Evolutionary conservation across 2,888 invertebrate species (phyloP), one percentile per base, ranked within the genome.

Genomic region (Andrena marginata): DNA sequence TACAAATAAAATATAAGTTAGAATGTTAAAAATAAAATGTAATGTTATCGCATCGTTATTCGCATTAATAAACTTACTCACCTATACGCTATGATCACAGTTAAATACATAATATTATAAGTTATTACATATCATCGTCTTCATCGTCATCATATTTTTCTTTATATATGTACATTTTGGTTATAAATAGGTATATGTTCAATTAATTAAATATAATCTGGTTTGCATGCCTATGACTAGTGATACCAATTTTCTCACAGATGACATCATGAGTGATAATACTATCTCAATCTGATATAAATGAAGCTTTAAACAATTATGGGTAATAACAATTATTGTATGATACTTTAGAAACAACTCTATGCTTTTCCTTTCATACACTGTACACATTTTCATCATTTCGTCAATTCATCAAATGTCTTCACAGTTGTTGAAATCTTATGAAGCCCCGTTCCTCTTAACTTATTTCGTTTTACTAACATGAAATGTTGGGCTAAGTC

Each of bases 21-120:
- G 20, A 82, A 79, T 77, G 74, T 83, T 77, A 78, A 74, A 87
- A 78, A 79, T 87, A 87, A 85, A 86, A 82, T 87, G 84, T 73
- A 86, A 80, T 60, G 85, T 72, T 71, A 84, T 70, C 80, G 83
- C 79, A 80, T 26, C 56, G 23, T 56, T 78, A 84, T 72, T 84
- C 85, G 79, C 82, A 81, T 82, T 86, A 89, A 91, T 92, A 90
- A 93, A 92, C 90, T 94, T 91, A 92, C 87, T 89, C 86, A 86
- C 90, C 92, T 93, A 93, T 91, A 90, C 83, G 87, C 93, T 93
- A 94, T 91, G 92, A 94, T 94, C 94, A 94, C 94, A 94, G 94
- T 93, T 94, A 94, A 91, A 94, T 91, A 92, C 88, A 92, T 92
- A 91, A 91, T 91, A 87, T 90, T 88, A 91, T 92, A 91, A 90